Base-by-base conservation (phyloP, 2,797 vertebrate genomes). In the Botia almorhae region DNA sequence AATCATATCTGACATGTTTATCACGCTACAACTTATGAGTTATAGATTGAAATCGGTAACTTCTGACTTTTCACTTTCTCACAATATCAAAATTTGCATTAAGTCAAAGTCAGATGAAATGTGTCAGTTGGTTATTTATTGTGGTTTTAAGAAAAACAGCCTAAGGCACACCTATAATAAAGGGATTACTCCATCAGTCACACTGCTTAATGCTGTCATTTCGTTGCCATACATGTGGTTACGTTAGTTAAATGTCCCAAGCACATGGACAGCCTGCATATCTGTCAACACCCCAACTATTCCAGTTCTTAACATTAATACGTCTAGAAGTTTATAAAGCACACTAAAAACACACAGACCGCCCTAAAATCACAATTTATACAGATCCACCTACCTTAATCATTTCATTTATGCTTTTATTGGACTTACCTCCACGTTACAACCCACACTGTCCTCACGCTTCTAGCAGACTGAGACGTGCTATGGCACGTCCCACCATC, bases 361-460 rank as follows among this genome's bases (percentile, higher is more conserved):
- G 23, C 64, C 69, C 21, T 1, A 2, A 26, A 63, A 46, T 10
- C 3, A 23, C n/a, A 4, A 23, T 4, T 5, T 23, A 7, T 23
- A 13, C 51, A 13, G 0, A 2, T 21, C 5, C 13, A 46, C 4
- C 11, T 19, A 2, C 7, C 6, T n/a, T 3, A 11, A 8, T 21
- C 17, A 4, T 21, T 3, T 29, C 7, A 72, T 29, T 10, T 2
- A 3, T 1, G 5, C 23, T 61, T 74, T 65, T 63, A 26, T 80
- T 80, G 61, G 58, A 83, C 82, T 85, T 68, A 85, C 84, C 80
- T 50, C 68, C 46, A 43, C 77, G 77, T 64, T 71, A 46, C 68
- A 58, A 56, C 80, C 68, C 82, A 50, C 43, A 78, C 80, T 8
- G 84, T 74, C 73, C 80, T 80, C 82, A 82, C 84, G 80, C 71